Evolutionary conservation across 2,888 invertebrate genomes (phyloP), one percentile per base, ranked within the genome.

Genomic region (Acrobeloides nanus): DNA sequence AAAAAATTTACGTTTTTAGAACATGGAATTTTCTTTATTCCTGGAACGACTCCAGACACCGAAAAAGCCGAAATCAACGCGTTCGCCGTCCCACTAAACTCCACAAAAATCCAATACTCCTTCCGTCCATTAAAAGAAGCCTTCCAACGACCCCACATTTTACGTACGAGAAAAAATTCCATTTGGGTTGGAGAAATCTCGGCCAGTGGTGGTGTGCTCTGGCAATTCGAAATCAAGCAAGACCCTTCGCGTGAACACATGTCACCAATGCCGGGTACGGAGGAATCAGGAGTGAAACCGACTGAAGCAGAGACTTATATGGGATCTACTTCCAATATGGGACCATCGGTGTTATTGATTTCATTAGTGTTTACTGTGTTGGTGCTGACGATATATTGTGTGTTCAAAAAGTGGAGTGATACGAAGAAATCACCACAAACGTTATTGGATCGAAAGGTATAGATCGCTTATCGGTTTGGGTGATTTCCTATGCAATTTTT

Each of bases 141-240:
- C 46, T 80, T 87, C 69, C 74, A 77, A 46, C 82, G 82, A 72
- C 89, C 89, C 0, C 89, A 89, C 75, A 87, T 86, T 73, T 76
- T 89, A 3, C 83, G 84, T n/a, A 82, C 83, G 1, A 82, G 85
- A 75, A 86, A 84, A 21, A 77, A 77, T 37, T 73, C 78, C 44
- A 80, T 87, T 7, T 89, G 84, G 74, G 84, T 88, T 0, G 86
- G 84, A 0, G 87, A 89, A 73, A 77, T 88, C 46, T 50, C 58
- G 18, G 78, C 81, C 66, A 83, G 83, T 0, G 81, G 79, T 66
- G 79, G 66, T 6, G 49, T 59, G 12, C 51, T 71, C n/a, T 72
- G 71, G 68, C 55, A 60, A 41, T 63, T 71, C 34, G 64, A 66
- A 12, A 35, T 61, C 23, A 8, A 48, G n/a, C 41, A 62, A 37